These are phyloP conservation scores for Hirtodrosophila trivittata DNA, from an alignment of 2,888 invertebrate species.

Conservation along the genomic window DNA sequence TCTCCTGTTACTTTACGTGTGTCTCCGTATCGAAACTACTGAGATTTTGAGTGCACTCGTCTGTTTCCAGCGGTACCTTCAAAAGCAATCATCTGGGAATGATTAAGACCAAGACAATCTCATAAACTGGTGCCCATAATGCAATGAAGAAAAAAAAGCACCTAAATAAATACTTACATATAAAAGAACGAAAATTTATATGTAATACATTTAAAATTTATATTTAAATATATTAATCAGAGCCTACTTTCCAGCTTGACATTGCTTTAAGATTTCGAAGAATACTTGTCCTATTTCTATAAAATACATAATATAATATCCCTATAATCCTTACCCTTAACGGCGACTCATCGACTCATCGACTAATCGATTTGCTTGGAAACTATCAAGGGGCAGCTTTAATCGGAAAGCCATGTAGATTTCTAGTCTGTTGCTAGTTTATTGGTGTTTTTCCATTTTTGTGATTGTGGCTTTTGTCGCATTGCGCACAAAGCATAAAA, in stretches of 20 bases:
- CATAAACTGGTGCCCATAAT: no score
- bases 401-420: no score
- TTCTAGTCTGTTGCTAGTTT: slow-evolving; percentile 24
- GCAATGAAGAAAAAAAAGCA: background rate
- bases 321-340: no score
- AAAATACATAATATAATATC: no score
- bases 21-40: slow-evolving; percentile 61
- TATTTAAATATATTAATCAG: slow-evolving; percentile 4
- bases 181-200: slow-evolving; percentile 61
- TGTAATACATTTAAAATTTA: slow-evolving; percentile 45
- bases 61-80: slow-evolving; percentile 64
- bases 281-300: no score
- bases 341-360: no score
- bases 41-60: slow-evolving; percentile 67
- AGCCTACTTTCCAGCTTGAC: slow-evolving; percentile 40
- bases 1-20: slow-evolving; percentile 44
- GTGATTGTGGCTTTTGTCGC: slow-evolving; percentile 30
- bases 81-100: slow-evolving; percentile 55
- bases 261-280: no score
- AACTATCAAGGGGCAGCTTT: background rate
- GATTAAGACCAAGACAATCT: no score
- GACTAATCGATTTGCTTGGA: no score
- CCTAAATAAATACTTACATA: slow-evolving; percentile 49
- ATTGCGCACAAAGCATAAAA: slow-evolving; percentile 39
- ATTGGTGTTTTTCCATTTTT: slow-evolving; percentile 29